Conservation (phyloP, 2,888 invertebrate genomes). For the Sthenelais limicola region DNA sequence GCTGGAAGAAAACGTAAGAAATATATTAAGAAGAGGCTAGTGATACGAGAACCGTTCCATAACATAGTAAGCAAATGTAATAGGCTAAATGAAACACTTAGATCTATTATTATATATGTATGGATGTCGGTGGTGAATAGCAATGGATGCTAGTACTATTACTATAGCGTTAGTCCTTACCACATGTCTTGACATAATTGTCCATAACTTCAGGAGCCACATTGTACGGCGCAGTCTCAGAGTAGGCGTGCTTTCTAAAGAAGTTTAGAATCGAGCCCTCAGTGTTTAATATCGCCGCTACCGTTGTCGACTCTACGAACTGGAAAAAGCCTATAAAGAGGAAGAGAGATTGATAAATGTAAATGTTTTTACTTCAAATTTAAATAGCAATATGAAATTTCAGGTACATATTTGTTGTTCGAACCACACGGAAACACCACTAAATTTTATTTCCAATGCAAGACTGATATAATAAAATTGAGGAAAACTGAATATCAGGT, state of each 20-base stretch:
- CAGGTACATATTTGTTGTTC: too few relatives aligned
- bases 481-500: too few relatives aligned
- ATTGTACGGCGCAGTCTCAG: constrained; percentile 89
- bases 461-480: too few relatives aligned
- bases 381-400: too few relatives aligned
- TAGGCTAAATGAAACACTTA: not conserved
- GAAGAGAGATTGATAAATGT: not conserved
- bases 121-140: not conserved
- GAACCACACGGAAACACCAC: too few relatives aligned
- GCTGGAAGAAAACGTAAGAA: constrained; percentile 74
- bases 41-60: too few relatives aligned
- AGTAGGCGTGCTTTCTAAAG: constrained; percentile 91
- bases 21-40: too few relatives aligned
- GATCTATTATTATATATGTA: not conserved
- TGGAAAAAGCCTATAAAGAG: constrained; percentile 85
- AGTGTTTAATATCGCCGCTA: constrained; percentile 83
- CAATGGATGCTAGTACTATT: not conserved
- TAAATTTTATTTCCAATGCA: too few relatives aligned
- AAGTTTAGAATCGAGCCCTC: constrained; percentile 93
- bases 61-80: too few relatives aligned
- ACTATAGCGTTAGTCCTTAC: constrained; percentile 69
- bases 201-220: constrained; percentile 96
- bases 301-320: constrained; percentile 92
- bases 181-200: constrained; percentile 87
- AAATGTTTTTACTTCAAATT: not conserved